Evolutionary conservation across 2,888 invertebrate genomes (phyloP).

Genomic region (Phengaris alcon): DNA sequence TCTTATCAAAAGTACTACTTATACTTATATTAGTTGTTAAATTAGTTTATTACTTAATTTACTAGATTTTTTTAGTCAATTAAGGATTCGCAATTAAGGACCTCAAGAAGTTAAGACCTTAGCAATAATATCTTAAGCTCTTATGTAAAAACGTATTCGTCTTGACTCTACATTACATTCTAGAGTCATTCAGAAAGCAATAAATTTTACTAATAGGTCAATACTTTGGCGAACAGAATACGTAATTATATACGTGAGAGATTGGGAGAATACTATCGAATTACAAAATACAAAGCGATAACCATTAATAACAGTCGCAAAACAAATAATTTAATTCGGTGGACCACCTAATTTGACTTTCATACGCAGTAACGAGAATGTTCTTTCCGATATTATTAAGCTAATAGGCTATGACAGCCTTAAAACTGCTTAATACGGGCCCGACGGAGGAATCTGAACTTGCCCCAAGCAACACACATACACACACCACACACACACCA

Average conservation of each 20-base stretch:
- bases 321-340: conserved; percentile 24
- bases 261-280: background rate
- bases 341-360: conserved; percentile 34
- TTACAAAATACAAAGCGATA: conserved; percentile 8
- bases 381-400: conserved; percentile 44
- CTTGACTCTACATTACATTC: conserved; percentile 8
- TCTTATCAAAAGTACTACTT: too few relatives aligned
- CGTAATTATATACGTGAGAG: background rate
- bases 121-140: background rate
- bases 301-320: conserved; percentile 12
- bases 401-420: conserved; percentile 48
- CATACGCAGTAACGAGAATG: conserved; percentile 38
- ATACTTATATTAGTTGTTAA: too few relatives aligned
- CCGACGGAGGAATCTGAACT: conserved; percentile 40
- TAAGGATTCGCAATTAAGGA: background rate
- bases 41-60: too few relatives aligned
- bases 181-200: background rate
- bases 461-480: conserved; percentile 32
- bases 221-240: conserved; percentile 11
- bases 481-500: background rate
- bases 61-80: background rate
- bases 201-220: conserved; percentile 10
- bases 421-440: conserved; percentile 44
- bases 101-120: background rate
- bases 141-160: background rate